Evolutionary conservation across 2,888 invertebrate genomes (phyloP).

Genomic region (Cheilosia impressa): DNA sequence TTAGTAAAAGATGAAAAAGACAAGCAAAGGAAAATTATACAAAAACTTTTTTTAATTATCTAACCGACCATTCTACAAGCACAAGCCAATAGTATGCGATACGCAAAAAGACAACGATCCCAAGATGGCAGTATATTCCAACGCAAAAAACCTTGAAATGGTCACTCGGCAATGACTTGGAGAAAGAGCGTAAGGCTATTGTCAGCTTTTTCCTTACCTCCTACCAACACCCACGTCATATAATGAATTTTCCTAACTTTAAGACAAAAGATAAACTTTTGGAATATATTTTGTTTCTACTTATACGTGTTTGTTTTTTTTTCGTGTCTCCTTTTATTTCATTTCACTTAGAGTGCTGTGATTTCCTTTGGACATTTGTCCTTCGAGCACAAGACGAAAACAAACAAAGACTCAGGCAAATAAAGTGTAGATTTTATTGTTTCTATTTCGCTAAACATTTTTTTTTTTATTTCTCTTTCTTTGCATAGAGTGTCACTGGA

Average conservation of each 20-base stretch:
- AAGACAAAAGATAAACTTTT: constrained; percentile 67
- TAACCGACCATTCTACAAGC: constrained; percentile 57
- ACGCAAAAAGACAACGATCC: constrained; percentile 20
- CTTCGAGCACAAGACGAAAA: constrained; percentile 53
- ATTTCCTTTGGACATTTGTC: constrained; percentile 74
- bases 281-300: constrained; percentile 51
- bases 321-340: constrained; percentile 31
- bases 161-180: constrained; percentile 52
- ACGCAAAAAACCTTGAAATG: constrained; percentile 58
- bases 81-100: constrained; percentile 27
- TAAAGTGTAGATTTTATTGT: constrained; percentile 73
- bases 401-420: constrained; percentile 62
- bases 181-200: constrained; percentile 49
- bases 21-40: constrained; percentile 19
- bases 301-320: constrained; percentile 9
- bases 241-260: constrained; percentile 63
- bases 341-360: constrained; percentile 64
- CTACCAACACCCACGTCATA: constrained; percentile 17
- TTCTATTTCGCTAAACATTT: constrained; percentile 58
- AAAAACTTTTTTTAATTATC: constrained; percentile 68
- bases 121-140: constrained; percentile 34
- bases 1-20: constrained; percentile 21
- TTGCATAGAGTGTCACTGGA: constrained; percentile 39
- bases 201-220: constrained; percentile 22
- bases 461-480: constrained; percentile 15